Evolutionary conservation across 2,797 vertebrate genomes (phyloP).

Genomic region (Euthynnus affinis): DNA sequence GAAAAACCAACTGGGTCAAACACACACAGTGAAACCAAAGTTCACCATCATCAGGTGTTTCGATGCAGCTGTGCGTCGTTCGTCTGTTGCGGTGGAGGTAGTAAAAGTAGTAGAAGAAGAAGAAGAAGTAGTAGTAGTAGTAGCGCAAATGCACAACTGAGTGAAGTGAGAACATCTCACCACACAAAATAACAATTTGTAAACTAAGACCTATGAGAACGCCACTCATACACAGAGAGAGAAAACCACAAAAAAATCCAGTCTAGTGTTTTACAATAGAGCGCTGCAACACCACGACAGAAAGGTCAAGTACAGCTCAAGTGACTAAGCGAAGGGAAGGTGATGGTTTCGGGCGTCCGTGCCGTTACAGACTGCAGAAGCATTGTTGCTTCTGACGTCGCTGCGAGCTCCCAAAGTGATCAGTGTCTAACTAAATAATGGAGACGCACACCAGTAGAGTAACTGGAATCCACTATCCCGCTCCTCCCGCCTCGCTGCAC

Average conservation of each 20-base stretch:
- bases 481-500: too few species aligned
- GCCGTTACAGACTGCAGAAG: not conserved
- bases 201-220: not conserved
- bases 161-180: slow-evolving; percentile 1
- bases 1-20: slow-evolving; percentile 56
- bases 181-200: slow-evolving; percentile 3
- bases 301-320: slow-evolving; percentile 19
- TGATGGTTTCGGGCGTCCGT: not conserved
- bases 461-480: slow-evolving; percentile 35
- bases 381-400: not conserved
- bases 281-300: not conserved
- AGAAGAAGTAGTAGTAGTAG: not conserved
- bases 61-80: not conserved
- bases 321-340: not conserved
- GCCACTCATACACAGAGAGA: not conserved
- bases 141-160: slow-evolving; percentile 7
- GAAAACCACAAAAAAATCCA: slow-evolving; percentile 34
- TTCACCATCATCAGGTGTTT: slow-evolving; percentile 52
- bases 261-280: slow-evolving; percentile 29
- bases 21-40: slow-evolving; percentile 40
- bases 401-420: slow-evolving; percentile 29
- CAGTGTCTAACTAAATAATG: slow-evolving; percentile 29
- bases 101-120: not conserved
- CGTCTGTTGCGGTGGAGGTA: not conserved
- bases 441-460: slow-evolving; percentile 26